Percentiles rank a stretch among this genome's conserved stretches.
Conservation (phyloP, 2,113 vertebrate species). For the Cynoglossus semilaevis region DNA sequence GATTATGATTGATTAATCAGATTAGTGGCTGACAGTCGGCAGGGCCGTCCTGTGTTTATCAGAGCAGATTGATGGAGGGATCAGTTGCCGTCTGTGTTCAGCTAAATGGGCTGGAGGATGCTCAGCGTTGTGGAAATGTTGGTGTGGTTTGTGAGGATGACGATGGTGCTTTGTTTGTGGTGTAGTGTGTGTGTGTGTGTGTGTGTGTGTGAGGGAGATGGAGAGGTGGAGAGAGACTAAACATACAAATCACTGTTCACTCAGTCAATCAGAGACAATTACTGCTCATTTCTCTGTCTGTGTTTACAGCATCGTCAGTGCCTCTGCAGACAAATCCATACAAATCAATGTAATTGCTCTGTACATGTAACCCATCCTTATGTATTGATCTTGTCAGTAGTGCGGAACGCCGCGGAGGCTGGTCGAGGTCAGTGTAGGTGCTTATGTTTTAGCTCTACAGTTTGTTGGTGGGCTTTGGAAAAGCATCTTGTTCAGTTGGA, state of each 20-base stretch:
- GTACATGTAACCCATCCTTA: slow-evolving; percentile 21
- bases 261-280: neutral
- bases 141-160: slow-evolving; percentile 42
- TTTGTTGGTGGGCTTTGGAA: too few species aligned
- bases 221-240: neutral
- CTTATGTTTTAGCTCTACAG: too few species aligned
- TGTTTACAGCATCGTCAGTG: neutral
- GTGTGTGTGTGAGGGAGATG: neutral
- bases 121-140: slow-evolving; percentile 42
- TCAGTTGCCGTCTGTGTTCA: slow-evolving; percentile 6
- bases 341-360: neutral
- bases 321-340: slow-evolving; percentile 15
- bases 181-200: slow-evolving; percentile 10
- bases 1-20: slow-evolving; percentile 49
- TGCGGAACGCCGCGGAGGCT: neutral
- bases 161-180: slow-evolving; percentile 21
- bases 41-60: neutral
- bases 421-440: too few species aligned
- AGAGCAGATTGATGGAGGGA: slow-evolving; percentile 18
- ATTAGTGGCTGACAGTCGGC: slow-evolving; percentile 23
- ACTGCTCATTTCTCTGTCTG: slow-evolving; percentile 3
- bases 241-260: neutral
- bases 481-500: too few species aligned
- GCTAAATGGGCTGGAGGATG: slow-evolving; percentile 36
- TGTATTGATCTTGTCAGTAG: slow-evolving; percentile 12